Evolutionary conservation across 92 coral and sea anemone species (phyloP).

Genomic region (Heliopora coerulea): DNA sequence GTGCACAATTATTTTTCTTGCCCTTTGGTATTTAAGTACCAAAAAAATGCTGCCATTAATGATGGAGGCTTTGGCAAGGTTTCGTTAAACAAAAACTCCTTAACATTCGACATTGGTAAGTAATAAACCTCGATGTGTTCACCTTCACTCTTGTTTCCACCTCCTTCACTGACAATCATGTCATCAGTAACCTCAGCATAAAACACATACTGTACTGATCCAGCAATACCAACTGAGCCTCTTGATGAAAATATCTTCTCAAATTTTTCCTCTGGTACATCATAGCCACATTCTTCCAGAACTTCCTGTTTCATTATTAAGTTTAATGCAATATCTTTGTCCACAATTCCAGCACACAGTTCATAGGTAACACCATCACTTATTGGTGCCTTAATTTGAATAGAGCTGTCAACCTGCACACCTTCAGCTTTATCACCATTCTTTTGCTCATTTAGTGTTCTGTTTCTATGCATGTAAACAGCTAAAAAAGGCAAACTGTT

Average conservation of each 20-base stretch:
- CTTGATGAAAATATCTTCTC: slow-evolving; percentile 64
- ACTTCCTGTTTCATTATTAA: slow-evolving; percentile 83
- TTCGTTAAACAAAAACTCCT: slow-evolving; percentile 78
- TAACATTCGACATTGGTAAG: slow-evolving; percentile 73
- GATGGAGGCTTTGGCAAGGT: slow-evolving; percentile 74
- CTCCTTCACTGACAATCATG: slow-evolving; percentile 81
- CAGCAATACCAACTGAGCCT: slow-evolving; percentile 80
- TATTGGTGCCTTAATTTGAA: slow-evolving; percentile 63
- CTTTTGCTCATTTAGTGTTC: slow-evolving; percentile 59
- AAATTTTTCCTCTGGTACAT: slow-evolving; percentile 80
- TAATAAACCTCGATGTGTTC: slow-evolving; percentile 85
- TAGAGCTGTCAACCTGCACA: slow-evolving; percentile 59
- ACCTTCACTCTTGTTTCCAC: slow-evolving; percentile 83
- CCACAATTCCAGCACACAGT: slow-evolving; percentile 96
- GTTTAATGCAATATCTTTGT: slow-evolving; percentile 66
- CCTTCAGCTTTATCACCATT: slow-evolving; percentile 38
- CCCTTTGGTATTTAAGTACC: slow-evolving; percentile 61
- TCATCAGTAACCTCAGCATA: slow-evolving; percentile 88
- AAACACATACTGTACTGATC: slow-evolving; percentile 68
- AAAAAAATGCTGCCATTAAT: slow-evolving; percentile 89
- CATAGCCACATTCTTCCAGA: slow-evolving; percentile 96
- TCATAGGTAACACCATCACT: slow-evolving; percentile 85
- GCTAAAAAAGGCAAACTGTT: slow-evolving; percentile 44
- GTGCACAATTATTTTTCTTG: neutral
- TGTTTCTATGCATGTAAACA: slow-evolving; percentile 83